Evolutionary conservation across 92 coral and sea anemone genomes (phyloP), one percentile per base, ranked within the genome.

Genomic region (Montipora capitata): DNA sequence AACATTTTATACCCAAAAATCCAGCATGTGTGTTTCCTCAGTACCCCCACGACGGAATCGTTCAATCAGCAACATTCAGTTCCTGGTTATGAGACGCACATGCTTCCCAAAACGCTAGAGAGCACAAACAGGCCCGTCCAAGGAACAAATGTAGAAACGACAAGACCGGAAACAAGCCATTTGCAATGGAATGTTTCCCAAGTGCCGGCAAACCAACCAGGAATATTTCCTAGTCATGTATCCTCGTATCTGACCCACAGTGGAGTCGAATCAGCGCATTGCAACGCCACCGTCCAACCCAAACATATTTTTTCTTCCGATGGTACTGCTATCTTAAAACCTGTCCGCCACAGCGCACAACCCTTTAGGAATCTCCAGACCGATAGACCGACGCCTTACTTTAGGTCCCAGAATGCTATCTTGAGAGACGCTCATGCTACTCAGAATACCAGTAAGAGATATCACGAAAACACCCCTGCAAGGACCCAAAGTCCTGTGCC

Each of bases 211-310:
- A 7, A 54, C 27, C 78, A 57, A 18, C 79, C 7, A 72, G 61
- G 59, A 7, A 66, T 12, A 12, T 15, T 41, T 42, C 40, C 79
- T 3, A n/a, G 76, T 4, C 12, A 48, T 13, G 45, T 10, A 4
- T 39, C 85, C 40, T 11, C 51, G 14, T 17, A 7, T 52, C 3
- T 15, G 18, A 61, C 13, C 20, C 76, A 68, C 52, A 57, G 40
- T 57, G 58, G 27, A 40, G 18, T 51, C 57, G 68, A 72, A 12
- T 44, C 79, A 40, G 79, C 57, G 8, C 56, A 72, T 72, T 69
- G 71, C 45, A 72, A 57, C 58, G 79, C 79, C 45, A 40, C 87
- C 17, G 87, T 82, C n/a, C 79, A 54, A 4, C 87, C 87, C 70
- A 79, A 70, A 68, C 78, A 57, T 10, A 14, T 27, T 3, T 4